Evolutionary conservation across 2,113 vertebrate species (phyloP), one percentile per base, ranked within the genome.

Genomic region (Ammospiza nelsoni): DNA sequence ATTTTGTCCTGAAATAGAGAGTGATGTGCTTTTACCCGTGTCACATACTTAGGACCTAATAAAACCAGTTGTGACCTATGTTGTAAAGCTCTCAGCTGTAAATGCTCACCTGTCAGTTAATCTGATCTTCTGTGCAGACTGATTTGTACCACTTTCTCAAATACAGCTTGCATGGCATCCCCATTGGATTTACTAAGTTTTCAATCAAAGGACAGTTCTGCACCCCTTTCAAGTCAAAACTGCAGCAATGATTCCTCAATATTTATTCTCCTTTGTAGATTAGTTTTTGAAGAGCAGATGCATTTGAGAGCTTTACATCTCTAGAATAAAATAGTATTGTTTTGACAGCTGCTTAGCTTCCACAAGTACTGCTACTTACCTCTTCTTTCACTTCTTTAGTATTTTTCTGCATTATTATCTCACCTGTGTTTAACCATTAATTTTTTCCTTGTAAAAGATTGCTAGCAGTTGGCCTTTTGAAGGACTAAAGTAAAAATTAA

Each of bases 1-100:
- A 24, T 58, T 88, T 41, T 72, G 57, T 52, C 46, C 43, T 74
- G 19, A 72, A 87, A 22, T 43, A 48, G 19, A 67, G 52, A 18
- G 17, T 89, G 54, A 37, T 69, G 31, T 76, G 66, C 22, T 35
- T 67, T 84, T 79, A 73, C 24, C 39, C 3, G 0, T 1, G 4
- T 77, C 72, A 58, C 22, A 9, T 73, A 21, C 8, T 29, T 62
- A 55, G 58, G 37, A 66, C 23, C 11, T 84, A 59, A 73, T 41
- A 59, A 55, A 77, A 52, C 31, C 31, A 37, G 44, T 59, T 81
- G 72, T 93, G 48, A 66, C 43, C 31, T 62, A 0, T n/a, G 68
- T 51, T 76, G 75, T 94, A 91, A 92, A 94, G 65, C 33, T 88
- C 88, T 96, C 82, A 81, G 13, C n/a, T 89, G 62, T 87, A 75